These are phyloP conservation scores for Enteromius afrohamiltoni DNA, from an alignment of 2,797 vertebrate genomes.

Conservation along the genomic window DNA sequence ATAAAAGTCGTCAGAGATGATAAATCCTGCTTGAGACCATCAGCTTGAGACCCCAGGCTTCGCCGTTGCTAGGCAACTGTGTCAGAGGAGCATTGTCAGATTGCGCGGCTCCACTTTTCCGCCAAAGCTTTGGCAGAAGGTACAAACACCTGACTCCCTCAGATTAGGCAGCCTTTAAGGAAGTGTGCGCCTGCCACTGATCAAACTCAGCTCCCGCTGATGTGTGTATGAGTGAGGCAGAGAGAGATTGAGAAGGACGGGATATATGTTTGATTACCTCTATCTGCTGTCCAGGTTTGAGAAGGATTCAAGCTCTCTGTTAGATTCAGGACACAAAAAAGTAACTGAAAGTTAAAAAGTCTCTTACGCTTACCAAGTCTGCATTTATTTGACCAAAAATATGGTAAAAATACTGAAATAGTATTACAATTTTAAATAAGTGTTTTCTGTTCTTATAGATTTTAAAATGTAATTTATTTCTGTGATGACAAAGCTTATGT, in stretches of 20 bases:
- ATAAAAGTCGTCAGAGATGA: slow-evolving; percentile 77
- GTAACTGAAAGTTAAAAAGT: slow-evolving; percentile 10
- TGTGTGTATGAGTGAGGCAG: slow-evolving; percentile 24
- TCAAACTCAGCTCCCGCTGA: slow-evolving; percentile 33
- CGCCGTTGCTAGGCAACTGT: slow-evolving; percentile 83
- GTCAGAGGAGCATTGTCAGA: slow-evolving; percentile 76
- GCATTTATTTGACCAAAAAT: neutral
- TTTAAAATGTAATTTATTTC: neutral
- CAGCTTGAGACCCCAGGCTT: slow-evolving; percentile 79
- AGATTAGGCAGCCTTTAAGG: slow-evolving; percentile 58
- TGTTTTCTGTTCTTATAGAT: neutral
- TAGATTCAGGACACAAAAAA: slow-evolving; percentile 2
- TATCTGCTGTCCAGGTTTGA: slow-evolving; percentile 1
- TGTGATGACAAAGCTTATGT: neutral
- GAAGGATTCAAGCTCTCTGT: slow-evolving; percentile 7
- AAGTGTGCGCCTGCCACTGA: slow-evolving; percentile 24
- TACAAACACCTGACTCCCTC: slow-evolving; percentile 56
- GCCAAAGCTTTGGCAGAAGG: slow-evolving; percentile 69
- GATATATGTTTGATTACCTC: slow-evolving; percentile 16
- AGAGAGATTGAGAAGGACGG: slow-evolving; percentile 13
- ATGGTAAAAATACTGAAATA: neutral
- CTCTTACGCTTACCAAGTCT: neutral
- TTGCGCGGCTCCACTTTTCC: slow-evolving; percentile 72
- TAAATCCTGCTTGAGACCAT: slow-evolving; percentile 73
- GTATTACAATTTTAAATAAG: neutral